Evolutionary conservation across 2,113 vertebrate genomes (phyloP).

Genomic region (Uria aalge): DNA sequence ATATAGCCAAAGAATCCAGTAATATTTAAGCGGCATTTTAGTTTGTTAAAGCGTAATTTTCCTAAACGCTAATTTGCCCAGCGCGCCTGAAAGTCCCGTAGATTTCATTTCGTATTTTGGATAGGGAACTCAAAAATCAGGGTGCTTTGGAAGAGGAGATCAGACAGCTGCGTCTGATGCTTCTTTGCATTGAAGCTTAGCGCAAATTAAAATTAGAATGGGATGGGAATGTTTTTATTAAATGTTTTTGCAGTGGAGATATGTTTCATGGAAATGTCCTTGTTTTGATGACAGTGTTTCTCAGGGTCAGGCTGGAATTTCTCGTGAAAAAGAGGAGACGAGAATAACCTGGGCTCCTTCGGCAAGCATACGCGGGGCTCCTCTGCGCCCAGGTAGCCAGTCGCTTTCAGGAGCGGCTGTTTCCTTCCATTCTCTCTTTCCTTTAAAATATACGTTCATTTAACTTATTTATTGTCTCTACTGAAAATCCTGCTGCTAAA

Average conservation of each 20-base stretch:
- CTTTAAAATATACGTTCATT: neutral
- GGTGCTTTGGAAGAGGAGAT: neutral
- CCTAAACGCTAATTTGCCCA: neutral
- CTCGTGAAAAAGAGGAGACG: neutral
- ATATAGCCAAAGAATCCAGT: neutral
- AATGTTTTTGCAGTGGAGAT: constrained; percentile 10
- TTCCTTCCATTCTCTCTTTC: neutral
- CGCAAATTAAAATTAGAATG: constrained; percentile 40
- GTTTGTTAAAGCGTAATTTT: neutral
- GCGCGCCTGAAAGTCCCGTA: neutral
- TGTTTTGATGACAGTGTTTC: constrained; percentile 7
- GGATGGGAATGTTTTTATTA: constrained; percentile 49
- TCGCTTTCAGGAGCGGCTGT: neutral
- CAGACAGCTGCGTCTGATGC: neutral
- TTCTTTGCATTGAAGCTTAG: neutral
- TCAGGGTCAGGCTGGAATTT: constrained; percentile 32
- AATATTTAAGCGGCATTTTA: neutral
- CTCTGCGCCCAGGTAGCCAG: neutral
- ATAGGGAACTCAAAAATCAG: neutral
- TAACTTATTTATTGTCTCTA: rapidly evolving
- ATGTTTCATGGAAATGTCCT: constrained; percentile 2
- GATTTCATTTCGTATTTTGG: neutral
- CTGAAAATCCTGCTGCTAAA: neutral
- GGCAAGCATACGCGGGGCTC: neutral
- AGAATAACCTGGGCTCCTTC: neutral